These are phyloP conservation scores for Orthonyx spaldingii DNA, from an alignment of 2,113 vertebrate species.

Conservation along the genomic window DNA sequence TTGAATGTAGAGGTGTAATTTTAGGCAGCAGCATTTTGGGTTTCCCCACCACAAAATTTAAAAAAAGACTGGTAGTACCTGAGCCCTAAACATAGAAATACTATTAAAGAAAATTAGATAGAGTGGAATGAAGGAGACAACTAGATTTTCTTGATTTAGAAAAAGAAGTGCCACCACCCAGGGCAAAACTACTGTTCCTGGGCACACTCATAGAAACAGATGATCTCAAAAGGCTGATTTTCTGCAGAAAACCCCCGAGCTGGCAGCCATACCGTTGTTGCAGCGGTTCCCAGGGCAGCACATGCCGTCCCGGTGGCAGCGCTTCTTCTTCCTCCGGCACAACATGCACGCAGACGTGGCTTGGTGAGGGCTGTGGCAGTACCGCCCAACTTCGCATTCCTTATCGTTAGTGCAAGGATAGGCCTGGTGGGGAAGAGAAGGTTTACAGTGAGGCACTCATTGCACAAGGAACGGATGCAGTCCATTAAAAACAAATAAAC, in stretches of 20 bases:
- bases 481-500: not conserved
- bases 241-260: not conserved
- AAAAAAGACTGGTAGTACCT: not conserved
- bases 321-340: slow-evolving; percentile 91
- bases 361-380: slow-evolving; percentile 92
- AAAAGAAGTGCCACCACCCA: not conserved
- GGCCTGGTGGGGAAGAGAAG: slow-evolving; percentile 61
- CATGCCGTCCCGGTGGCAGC: slow-evolving; percentile 93
- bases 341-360: slow-evolving; percentile 81
- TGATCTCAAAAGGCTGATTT: not conserved
- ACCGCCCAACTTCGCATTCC: slow-evolving; percentile 88
- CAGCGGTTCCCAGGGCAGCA: slow-evolving; percentile 93
- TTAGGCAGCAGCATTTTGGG: not conserved
- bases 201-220: not conserved
- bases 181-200: not conserved
- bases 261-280: slow-evolving; percentile 80
- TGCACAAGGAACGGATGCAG: not conserved
- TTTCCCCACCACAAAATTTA: not conserved
- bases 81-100: not conserved
- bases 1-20: not conserved
- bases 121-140: not conserved
- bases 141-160: not conserved
- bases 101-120: not conserved
- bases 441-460: not conserved
- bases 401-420: slow-evolving; percentile 92